Evolutionary conservation across 2,113 vertebrate genomes (phyloP).

Genomic region (Ammodytes dubius): DNA sequence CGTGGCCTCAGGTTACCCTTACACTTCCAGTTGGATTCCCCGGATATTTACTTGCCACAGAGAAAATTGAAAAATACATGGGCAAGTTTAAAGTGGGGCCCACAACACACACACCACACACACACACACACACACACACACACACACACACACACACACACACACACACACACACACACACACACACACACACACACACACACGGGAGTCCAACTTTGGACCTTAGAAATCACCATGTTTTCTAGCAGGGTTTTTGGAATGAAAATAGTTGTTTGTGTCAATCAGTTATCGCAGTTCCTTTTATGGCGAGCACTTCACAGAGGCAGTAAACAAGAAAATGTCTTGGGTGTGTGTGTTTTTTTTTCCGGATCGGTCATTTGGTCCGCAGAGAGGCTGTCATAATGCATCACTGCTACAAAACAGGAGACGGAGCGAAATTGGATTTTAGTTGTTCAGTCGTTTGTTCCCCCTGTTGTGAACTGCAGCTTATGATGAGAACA

Average conservation of each 20-base stretch:
- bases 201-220: slow-evolving; percentile 49
- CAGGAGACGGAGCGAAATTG: slow-evolving; percentile 5
- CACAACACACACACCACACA: too few relatives aligned
- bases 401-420: slow-evolving; percentile 19
- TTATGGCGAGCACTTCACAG: slow-evolving; percentile 18
- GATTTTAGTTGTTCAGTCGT: slow-evolving; percentile 28
- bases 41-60: slow-evolving; percentile 63
- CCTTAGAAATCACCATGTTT: slow-evolving; percentile 48
- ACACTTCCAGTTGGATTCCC: slow-evolving; percentile 65
- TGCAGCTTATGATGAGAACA: slow-evolving; percentile 3
- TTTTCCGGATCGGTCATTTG: slow-evolving; percentile 46
- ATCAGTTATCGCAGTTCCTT: slow-evolving; percentile 41
- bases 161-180: too few relatives aligned
- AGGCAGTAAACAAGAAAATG: slow-evolving; percentile 30
- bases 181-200: not conserved
- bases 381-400: slow-evolving; percentile 34
- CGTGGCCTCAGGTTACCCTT: slow-evolving; percentile 64
- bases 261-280: slow-evolving; percentile 58
- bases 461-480: not conserved
- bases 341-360: not conserved
- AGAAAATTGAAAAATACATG: slow-evolving; percentile 72
- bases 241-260: slow-evolving; percentile 14
- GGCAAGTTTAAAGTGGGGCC: slow-evolving; percentile 49
- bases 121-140: too few relatives aligned
- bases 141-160: not conserved